These are phyloP conservation scores for Zaprionus lineosus DNA, from an alignment of 2,888 invertebrate species.

Conservation along the genomic window DNA sequence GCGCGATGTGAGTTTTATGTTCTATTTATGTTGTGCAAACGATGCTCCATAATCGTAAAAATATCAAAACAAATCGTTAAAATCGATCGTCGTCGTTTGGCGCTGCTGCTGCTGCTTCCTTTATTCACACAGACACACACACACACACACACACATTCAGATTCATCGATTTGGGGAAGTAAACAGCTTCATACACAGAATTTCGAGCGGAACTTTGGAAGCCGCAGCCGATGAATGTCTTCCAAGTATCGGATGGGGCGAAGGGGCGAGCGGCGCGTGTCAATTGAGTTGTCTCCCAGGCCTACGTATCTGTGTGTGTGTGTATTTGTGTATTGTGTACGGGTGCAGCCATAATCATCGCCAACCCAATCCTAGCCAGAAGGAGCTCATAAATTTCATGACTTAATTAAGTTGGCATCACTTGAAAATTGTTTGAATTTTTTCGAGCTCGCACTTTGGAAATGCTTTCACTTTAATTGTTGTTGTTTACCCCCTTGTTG, in stretches of 20 bases:
- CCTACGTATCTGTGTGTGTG: slow-evolving; percentile 27
- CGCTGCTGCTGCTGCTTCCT: slow-evolving; percentile 31
- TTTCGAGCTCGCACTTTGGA: slow-evolving; percentile 18
- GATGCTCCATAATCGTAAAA: slow-evolving; percentile 83
- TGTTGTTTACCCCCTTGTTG: background rate
- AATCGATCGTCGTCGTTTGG: slow-evolving; percentile 80
- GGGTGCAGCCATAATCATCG: slow-evolving; percentile 41
- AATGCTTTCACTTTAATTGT: slow-evolving; percentile 22
- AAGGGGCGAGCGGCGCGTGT: slow-evolving; percentile 64
- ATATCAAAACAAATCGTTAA: slow-evolving; percentile 84
- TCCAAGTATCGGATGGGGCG: slow-evolving; percentile 13
- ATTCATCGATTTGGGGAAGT: slow-evolving; percentile 37
- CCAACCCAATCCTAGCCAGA: slow-evolving; percentile 36
- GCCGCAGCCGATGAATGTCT: slow-evolving; percentile 15
- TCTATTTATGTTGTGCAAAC: slow-evolving; percentile 83
- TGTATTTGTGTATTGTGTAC: slow-evolving; percentile 19
- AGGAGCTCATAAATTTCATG: slow-evolving; percentile 79
- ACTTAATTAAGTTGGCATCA: slow-evolving; percentile 80
- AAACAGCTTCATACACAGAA: slow-evolving; percentile 48
- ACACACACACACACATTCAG: slow-evolving; percentile 41
- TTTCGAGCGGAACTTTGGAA: slow-evolving; percentile 44
- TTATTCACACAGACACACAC: slow-evolving; percentile 13
- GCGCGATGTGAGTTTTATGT: slow-evolving; percentile 78
- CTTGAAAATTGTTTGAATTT: slow-evolving; percentile 74
- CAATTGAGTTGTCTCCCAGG: slow-evolving; percentile 60